Conservation (phyloP, 2,888 invertebrate species). For the Drosophila glabriapex region DNA sequence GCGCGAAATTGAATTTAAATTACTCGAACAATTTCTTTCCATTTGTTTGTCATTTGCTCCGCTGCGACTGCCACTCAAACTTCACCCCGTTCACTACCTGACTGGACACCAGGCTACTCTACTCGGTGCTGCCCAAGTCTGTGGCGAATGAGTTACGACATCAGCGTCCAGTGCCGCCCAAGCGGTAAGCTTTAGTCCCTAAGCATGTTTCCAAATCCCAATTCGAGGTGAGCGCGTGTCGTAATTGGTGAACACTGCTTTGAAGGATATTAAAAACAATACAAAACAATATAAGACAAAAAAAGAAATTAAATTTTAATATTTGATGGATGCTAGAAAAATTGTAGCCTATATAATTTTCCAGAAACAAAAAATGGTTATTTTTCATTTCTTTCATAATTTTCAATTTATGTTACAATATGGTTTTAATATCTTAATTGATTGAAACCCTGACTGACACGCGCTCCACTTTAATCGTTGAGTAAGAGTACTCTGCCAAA, state of each 20-base stretch:
- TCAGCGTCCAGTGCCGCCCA: constrained; percentile 95
- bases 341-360: not conserved
- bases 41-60: constrained; percentile 59
- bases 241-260: not conserved
- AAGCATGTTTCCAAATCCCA: constrained; percentile 8
- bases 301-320: not conserved
- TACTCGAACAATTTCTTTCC: constrained; percentile 60
- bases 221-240: constrained; percentile 4
- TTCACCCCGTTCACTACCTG: constrained; percentile 1
- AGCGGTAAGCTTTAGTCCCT: constrained; percentile 87
- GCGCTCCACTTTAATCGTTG: not conserved
- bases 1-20: constrained; percentile 68
- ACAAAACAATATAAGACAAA: too few relatives aligned
- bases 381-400: not conserved
- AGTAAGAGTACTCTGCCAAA: not conserved
- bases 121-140: constrained; percentile 96
- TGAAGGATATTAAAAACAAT: not conserved
- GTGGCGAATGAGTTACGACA: constrained; percentile 98
- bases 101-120: constrained; percentile 89
- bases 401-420: not conserved
- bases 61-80: constrained; percentile 17
- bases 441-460: too few relatives aligned
- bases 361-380: not conserved
- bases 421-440: not conserved
- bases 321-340: not conserved